Percentiles rank a stretch among this genome's conserved stretches.
Evolutionary conservation across 2,888 invertebrate genomes (phyloP).

Genomic region (Ophion costatus): DNA sequence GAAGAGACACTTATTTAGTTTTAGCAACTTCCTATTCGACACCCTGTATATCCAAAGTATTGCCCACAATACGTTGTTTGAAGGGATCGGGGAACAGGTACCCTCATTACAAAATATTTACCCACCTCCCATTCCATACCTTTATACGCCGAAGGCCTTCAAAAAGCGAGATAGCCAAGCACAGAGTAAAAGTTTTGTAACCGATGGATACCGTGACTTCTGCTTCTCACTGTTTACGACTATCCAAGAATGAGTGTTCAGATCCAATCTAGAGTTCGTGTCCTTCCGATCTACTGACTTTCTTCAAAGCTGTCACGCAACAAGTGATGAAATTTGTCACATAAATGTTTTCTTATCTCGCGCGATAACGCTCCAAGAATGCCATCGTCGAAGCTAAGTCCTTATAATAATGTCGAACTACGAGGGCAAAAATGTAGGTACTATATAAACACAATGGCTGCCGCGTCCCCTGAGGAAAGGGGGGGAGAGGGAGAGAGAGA

Average conservation of each 20-base stretch:
- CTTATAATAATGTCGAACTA: constrained; percentile 5
- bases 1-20: no score
- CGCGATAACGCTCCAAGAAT: constrained; percentile 35
- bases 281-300: constrained; percentile 15
- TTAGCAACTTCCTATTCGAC: no score
- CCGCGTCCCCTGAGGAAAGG: background rate
- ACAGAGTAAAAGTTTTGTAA: constrained; percentile 72
- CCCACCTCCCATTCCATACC: constrained; percentile 34
- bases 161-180: background rate
- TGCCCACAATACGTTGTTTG: background rate
- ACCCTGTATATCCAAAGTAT: background rate
- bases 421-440: background rate
- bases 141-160: constrained; percentile 16
- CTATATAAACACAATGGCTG: background rate
- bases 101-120: constrained; percentile 6
- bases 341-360: constrained; percentile 20
- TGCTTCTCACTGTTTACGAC: constrained; percentile 73
- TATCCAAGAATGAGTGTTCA: constrained; percentile 50
- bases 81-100: background rate
- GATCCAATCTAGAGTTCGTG: background rate
- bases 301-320: constrained; percentile 33
- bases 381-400: background rate
- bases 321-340: constrained; percentile 38
- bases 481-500: background rate
- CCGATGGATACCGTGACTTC: constrained; percentile 73